These are phyloP conservation scores for Ageneiosus marmoratus DNA, from an alignment of 2,113 vertebrate genomes.

Conservation along the genomic window DNA sequence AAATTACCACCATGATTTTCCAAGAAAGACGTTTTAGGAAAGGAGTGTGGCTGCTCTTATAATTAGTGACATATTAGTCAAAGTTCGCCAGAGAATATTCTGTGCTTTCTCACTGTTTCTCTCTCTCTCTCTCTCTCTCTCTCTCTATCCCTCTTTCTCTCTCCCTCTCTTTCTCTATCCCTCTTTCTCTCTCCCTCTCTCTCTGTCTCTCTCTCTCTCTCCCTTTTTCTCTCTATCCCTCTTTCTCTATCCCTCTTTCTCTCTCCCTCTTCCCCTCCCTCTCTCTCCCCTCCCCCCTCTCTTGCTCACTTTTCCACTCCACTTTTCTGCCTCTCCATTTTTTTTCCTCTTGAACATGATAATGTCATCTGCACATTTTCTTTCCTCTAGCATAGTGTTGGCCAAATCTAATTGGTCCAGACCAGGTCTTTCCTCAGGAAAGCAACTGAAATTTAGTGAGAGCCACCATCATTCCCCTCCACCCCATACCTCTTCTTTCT, in stretches of 20 bases:
- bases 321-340: background rate
- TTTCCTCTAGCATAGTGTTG: background rate
- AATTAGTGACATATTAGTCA: conserved; percentile 4
- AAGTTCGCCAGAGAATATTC: background rate
- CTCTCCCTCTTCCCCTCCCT: background rate
- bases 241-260: background rate
- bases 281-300: background rate
- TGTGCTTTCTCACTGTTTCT: background rate
- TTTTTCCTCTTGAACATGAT: background rate
- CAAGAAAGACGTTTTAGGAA: background rate
- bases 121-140: background rate
- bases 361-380: background rate
- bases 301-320: background rate
- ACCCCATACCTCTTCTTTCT: background rate
- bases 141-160: too few species aligned
- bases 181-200: background rate
- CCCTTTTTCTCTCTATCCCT: background rate
- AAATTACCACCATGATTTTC: background rate
- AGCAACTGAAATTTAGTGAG: background rate
- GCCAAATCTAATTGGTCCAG: conserved; percentile 1
- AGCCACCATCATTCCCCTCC: background rate
- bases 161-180: background rate
- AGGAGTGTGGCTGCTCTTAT: background rate
- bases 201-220: background rate
- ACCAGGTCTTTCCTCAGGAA: background rate